Conservation (phyloP, 2,797 vertebrate species). For the Pitangus sulphuratus region DNA sequence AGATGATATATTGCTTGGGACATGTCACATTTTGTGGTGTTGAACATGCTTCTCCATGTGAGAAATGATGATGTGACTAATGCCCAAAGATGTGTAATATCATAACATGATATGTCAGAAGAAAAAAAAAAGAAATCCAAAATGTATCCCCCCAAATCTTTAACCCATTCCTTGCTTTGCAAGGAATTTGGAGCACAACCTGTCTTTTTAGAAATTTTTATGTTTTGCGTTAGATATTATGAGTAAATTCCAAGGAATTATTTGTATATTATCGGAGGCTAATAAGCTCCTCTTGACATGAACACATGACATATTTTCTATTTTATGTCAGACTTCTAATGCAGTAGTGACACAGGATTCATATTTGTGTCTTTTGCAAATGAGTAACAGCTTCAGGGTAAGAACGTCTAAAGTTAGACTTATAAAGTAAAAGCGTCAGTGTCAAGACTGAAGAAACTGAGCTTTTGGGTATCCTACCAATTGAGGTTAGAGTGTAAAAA, state of each 20-base stretch:
- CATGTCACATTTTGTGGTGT: background rate
- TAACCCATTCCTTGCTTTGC: background rate
- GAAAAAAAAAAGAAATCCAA: background rate
- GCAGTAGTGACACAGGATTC: background rate
- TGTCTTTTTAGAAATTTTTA: background rate
- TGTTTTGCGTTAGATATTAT: background rate
- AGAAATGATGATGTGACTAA: background rate
- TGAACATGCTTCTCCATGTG: background rate
- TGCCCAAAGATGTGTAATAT: background rate
- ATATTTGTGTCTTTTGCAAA: background rate
- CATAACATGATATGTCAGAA: background rate
- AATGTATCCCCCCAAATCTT: background rate
- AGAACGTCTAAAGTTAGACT: background rate
- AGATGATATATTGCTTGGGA: background rate
- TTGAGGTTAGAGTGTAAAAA: background rate
- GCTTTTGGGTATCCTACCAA: background rate
- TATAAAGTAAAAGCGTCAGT: background rate
- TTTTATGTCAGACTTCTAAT: background rate
- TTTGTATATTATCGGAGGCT: background rate
- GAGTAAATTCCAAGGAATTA: background rate
- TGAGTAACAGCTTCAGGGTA: background rate
- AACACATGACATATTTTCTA: background rate
- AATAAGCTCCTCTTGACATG: background rate
- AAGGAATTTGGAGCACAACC: background rate
- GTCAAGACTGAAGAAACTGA: fast-evolving